Evolutionary conservation across 2,888 invertebrate genomes (phyloP).

Genomic region (Vanessa cardui): DNA sequence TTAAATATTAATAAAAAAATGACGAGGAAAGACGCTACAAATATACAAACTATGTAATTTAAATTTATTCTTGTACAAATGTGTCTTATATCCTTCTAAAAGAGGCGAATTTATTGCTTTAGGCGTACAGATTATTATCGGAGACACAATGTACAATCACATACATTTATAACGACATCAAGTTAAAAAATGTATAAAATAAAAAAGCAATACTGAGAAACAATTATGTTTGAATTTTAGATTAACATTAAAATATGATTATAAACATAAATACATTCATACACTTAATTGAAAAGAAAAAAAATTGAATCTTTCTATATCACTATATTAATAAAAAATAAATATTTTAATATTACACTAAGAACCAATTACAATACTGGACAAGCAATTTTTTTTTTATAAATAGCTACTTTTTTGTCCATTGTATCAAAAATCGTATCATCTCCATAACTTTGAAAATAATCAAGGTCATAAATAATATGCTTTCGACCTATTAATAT

Average conservation of each 20-base stretch:
- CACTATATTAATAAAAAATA: conserved; percentile 32
- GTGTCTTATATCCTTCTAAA: conserved; percentile 50
- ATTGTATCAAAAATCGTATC: conserved; percentile 69
- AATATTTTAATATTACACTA: conserved; percentile 38
- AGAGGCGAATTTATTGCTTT: conserved; percentile 65
- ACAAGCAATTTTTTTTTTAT: conserved; percentile 52
- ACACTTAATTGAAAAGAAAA: conserved; percentile 3
- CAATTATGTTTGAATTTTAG: conserved; percentile 8
- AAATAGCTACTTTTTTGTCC: conserved; percentile 52
- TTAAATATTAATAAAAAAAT: conserved; percentile 25
- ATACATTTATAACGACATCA: conserved; percentile 36
- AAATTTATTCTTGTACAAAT: conserved; percentile 43
- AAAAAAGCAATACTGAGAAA: conserved; percentile 15
- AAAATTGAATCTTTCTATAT: conserved; percentile 20
- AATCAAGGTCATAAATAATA: conserved; percentile 50
- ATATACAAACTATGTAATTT: conserved; percentile 40
- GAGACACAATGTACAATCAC: conserved; percentile 45
- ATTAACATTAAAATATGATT: conserved; percentile 24
- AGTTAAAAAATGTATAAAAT: conserved; percentile 16
- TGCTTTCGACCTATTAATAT: conserved; percentile 48
- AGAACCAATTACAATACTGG: conserved; percentile 49
- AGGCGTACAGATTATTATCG: conserved; percentile 56
- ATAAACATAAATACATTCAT: conserved; percentile 14
- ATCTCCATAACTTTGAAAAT: conserved; percentile 48
- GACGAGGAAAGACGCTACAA: conserved; percentile 45